Evolutionary conservation across 2,797 vertebrate genomes (phyloP), one percentile per base, ranked within the genome.

Genomic region (Eulemur coronatus): DNA sequence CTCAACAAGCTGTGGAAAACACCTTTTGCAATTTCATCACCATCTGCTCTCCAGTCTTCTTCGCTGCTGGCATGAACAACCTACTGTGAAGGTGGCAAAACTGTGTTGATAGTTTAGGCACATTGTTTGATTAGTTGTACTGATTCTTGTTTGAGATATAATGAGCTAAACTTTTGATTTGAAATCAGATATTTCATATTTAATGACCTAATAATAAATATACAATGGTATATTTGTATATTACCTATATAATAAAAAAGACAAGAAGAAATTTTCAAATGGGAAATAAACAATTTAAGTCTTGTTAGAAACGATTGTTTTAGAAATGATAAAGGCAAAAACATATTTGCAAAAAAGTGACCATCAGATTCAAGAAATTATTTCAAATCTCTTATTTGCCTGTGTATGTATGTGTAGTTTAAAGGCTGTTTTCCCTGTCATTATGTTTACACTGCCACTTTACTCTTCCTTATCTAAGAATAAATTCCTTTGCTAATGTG

Each of bases 401-500:
- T 84, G 1, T 48, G 11, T 79, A 7, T 63, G 22, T 46, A 85
- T 65, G 35, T 50, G 38, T 30, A 43, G 13, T 50, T 90, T 91
- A 61, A 94, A 95, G 30, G 3, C 84, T 91, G 46, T 55, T 87
- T 93, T 90, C 67, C 69, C 78, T 67, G 48, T 82, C 93, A 28
- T 73, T 94, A 43, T 97, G 88, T 96, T 94, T 94, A 94, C 85
- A 69, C 61, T 59, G 73, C 69, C 85, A 95, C 89, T 97, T 96
- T 33, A 95, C 82, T 84, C 50, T 75, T 43, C 70, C 94, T 97
- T 96, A 97, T 96, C 96, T 96, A 69, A 96, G 79, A 96, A 95
- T 94, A 94, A 95, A 95, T 95, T 94, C 94, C 89, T 97, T 84
- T 80, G 90, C 89, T 97, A 97, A 96, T 97, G 91, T 96, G 82